Evolutionary conservation across 2,888 invertebrate species (phyloP), one percentile per base, ranked within the genome.

Genomic region (Diachrysia chrysitis): DNA sequence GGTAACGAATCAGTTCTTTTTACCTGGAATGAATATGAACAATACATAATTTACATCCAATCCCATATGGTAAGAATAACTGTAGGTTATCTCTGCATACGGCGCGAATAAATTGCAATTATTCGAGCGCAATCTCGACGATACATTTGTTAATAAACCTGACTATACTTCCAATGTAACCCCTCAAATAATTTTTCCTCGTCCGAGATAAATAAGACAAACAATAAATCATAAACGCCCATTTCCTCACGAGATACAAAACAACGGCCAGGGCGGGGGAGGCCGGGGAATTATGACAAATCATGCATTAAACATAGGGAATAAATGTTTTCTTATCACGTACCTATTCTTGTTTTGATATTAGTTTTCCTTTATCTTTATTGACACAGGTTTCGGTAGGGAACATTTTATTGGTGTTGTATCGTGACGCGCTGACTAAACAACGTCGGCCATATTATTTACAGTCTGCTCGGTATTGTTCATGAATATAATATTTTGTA

Each of bases 301-400:
- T 95, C 95, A 95, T 95, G 95, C 95, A 95, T 95, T 95, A 95
- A 95, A 95, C 95, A 95, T 95, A 90, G 95, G 93, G 94, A 95
- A 95, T 95, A 95, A 95, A 95, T 95, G 95, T 95, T 95, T 95
- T 95, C 95, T 95, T 95, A 95, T 95, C 95, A 95, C 95, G 95
- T 95, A 92, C 93, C 94, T 95, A 94, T 93, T 94, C 92, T 92
- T 94, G 94, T 93, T 95, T 92, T 92, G 93, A 94, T 95, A 95
- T 95, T 95, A 95, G 95, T 95, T 95, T 93, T 92, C 91, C 93
- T 94, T 95, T 95, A 95, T 95, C 95, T 95, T 94, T 94, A 94
- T 95, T 94, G 95, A 94, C 95, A 93, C 95, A 95, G 95, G 93
- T 94, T 94, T 92, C 86, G 87, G 90, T 85, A 88, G 91, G 92